These are phyloP conservation scores for Colaptes auratus DNA, from an alignment of 2,113 vertebrate genomes.

Conservation along the genomic window DNA sequence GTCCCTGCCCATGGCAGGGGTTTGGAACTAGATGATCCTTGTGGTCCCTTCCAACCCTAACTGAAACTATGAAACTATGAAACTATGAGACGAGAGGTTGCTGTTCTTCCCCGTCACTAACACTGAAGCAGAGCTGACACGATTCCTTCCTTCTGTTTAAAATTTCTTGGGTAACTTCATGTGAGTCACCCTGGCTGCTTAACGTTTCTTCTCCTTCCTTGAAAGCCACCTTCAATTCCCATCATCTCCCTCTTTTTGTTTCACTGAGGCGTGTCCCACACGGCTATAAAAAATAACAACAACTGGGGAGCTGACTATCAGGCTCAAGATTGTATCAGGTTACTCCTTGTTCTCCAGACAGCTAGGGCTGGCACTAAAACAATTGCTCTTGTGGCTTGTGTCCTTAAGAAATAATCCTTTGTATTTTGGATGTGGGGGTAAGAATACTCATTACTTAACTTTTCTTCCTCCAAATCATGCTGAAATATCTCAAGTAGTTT, in stretches of 20 bases:
- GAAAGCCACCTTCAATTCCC: neutral
- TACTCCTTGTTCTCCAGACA: neutral
- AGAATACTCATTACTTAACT: neutral
- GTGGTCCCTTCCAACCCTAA: too few species aligned
- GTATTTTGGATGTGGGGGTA: neutral
- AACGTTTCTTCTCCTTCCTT: neutral
- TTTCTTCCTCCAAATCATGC: neutral
- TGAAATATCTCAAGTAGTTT: neutral
- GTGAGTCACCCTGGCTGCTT: neutral
- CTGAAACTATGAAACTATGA: too few species aligned
- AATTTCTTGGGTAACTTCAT: neutral
- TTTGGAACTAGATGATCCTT: too few species aligned
- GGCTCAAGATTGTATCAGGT: neutral
- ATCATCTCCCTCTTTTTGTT: neutral
- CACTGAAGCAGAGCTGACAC: neutral
- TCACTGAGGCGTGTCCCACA: neutral
- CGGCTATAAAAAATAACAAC: neutral
- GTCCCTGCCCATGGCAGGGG: too few species aligned
- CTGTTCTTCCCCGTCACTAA: neutral
- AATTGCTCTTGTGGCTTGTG: neutral
- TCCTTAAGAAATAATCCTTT: slow-evolving; percentile 2
- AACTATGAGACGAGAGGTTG: neutral
- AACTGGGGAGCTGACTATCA: neutral
- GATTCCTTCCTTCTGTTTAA: neutral
- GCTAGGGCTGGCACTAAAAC: neutral